Evolutionary conservation across 2,888 invertebrate genomes (phyloP), one percentile per base, ranked within the genome.

Genomic region (Meandrusa payeni): DNA sequence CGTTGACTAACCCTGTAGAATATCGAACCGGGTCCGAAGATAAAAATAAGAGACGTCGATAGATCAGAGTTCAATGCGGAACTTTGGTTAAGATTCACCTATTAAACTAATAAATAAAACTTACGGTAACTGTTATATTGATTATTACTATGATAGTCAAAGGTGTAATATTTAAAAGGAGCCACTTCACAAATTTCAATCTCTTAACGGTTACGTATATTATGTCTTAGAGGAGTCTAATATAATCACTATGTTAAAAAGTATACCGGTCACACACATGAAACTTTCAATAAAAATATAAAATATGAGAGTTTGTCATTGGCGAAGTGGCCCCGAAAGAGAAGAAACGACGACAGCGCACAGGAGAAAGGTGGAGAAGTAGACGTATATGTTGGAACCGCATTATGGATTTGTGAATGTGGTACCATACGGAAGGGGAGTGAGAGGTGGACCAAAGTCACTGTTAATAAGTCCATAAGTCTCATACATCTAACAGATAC

Each of bases 81-180:
- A 74, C 82, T 85, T 83, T 81, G 83, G 82, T 82, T 76, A 78
- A 76, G 69, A 76, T 78, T 81, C 67, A 75, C 73, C 79, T 86
- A 81, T 74, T 71, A 76, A 69, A 76, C 81, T 82, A 82, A 72
- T 61, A 71, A 72, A 65, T 74, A 79, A 78, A 78, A 77, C 74
- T 80, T 83, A 83, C 76, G 85, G 85, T 85, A 83, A 86, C 85
- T 83, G 83, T 72, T 61, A 62, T 69, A 75, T 70, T 63, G 63
- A 74, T 75, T 71, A 79, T 68, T 64, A 63, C 76, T 79, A 76
- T 64, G 46, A 57, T 59, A 69, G 55, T 33, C 12, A 11, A 17
- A 10, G 17, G 9, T 11, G 11, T 28, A 20, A 29, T 17, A n/a
- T 26, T 22, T 1, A 27, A 19, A 17, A 5, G 9, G 43, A 44